These are phyloP conservation scores for Atrina japonica DNA, from an alignment of 2,888 invertebrate genomes.

Conservation along the genomic window DNA sequence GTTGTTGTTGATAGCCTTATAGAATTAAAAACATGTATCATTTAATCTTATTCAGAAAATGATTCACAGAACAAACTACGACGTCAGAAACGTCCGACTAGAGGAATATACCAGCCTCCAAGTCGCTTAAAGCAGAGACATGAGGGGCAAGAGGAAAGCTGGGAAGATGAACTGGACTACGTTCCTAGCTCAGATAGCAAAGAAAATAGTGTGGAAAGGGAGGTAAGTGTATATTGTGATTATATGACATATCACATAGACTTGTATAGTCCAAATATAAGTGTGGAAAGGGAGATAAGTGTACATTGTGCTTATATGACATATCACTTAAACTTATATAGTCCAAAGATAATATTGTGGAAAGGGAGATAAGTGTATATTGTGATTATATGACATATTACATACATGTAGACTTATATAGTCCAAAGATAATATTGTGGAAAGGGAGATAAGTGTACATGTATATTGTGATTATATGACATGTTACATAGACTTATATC, in stretches of 20 bases:
- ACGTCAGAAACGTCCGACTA: conserved; percentile 41
- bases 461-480: too few relatives aligned
- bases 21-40: too few relatives aligned
- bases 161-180: conserved; percentile 59
- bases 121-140: conserved; percentile 42
- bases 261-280: conserved; percentile 61
- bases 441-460: too few relatives aligned
- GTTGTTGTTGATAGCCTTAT: too few relatives aligned
- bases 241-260: conserved; percentile 1
- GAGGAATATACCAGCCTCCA: conserved; percentile 37
- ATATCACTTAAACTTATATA: conserved; percentile 27
- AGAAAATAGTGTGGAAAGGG: conserved; percentile 67
- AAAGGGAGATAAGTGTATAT: conserved; percentile 61
- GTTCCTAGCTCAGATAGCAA: conserved; percentile 49
- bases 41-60: too few relatives aligned
- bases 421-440: neutral
- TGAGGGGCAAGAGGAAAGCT: conserved; percentile 60
- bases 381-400: neutral
- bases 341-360: conserved; percentile 64
- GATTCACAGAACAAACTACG: neutral
- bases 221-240: conserved; percentile 49
- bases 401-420: conserved; percentile 25
- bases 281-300: conserved; percentile 66
- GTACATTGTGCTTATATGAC: neutral
- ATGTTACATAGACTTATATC: conserved; percentile 25